These are phyloP conservation scores for Acleris holmiana DNA, from an alignment of 2,888 invertebrate genomes.

Conservation along the genomic window DNA sequence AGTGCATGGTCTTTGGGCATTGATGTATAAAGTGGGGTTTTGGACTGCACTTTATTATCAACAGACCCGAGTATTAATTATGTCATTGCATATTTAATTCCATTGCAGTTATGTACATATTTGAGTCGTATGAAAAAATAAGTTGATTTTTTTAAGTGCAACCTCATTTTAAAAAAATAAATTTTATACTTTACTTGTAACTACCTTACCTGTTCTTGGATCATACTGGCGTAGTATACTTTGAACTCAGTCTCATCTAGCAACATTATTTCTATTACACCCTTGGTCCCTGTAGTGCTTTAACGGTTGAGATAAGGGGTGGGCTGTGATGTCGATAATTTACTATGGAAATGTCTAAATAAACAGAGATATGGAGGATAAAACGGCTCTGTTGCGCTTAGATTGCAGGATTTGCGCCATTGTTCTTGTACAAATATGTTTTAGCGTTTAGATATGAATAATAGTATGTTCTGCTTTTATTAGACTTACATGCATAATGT, in stretches of 20 bases:
- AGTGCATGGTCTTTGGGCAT: no score
- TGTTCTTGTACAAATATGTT: conserved; percentile 36
- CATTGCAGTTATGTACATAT: no score
- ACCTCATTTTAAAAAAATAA: no score
- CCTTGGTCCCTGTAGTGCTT: conserved; percentile 45
- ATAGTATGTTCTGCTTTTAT: conserved; percentile 16
- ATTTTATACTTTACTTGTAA: no score
- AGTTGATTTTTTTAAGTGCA: no score
- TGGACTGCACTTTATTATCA: no score
- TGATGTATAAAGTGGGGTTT: no score
- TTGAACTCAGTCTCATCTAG: conserved; percentile 20
- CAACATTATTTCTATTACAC: conserved; percentile 40
- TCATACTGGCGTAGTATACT: no score
- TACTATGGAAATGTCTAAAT: conserved; percentile 63
- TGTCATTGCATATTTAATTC: no score
- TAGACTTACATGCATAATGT: conserved; percentile 25
- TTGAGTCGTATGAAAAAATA: no score
- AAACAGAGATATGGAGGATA: conserved; percentile 59
- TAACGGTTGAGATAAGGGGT: conserved; percentile 59
- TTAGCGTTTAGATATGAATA: conserved; percentile 14
- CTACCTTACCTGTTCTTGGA: no score
- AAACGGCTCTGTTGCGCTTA: conserved; percentile 39
- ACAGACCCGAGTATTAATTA: no score
- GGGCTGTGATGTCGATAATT: conserved; percentile 59
- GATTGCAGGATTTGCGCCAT: conserved; percentile 40